Base-by-base conservation (phyloP, 2,113 vertebrate species). In the Neolamprologus cancellatus region DNA sequence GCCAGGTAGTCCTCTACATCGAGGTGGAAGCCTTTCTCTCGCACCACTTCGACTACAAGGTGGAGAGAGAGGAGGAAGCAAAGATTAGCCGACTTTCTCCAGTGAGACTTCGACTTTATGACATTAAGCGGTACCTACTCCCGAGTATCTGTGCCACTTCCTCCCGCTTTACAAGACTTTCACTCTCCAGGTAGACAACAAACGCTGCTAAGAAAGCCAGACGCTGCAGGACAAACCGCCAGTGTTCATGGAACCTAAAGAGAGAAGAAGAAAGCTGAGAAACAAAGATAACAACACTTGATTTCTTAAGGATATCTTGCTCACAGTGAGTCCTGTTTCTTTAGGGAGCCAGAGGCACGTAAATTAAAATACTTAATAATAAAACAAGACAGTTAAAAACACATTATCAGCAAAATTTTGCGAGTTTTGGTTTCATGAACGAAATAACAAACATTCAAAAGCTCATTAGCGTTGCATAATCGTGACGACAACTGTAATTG, bases 1-100 rank as follows among this genome's bases (percentile, higher is more conserved):
- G 98, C 98, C 66, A 99, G 97, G 91, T 99, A 99, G 92, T 99
- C 99, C 94, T 99, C 99, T 23, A 99, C 96, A 87, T 99, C 98
- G 94, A 99, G 94, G 91, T 99, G 99, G 92, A 99, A 99, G 55
- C 99, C 99, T 78, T 97, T 98, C 91, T 99, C 98, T 87, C 98
- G 94, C 86, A 98, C 96, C 64, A 98, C 97, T 94, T 99, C 97
- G 95, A 98, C 98, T 99, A 89, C 11, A 86, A 88, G 28, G 69
- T 13, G 55, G n/a, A 82, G 17, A 83, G 17, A 10, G 39, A 2
- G 54, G 18, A 84, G 30, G 12, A 11, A 10, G 8, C 3, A 30
- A 28, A 20, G 32, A 64, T 83, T 11, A 80, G 17, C 52, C 0
- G 2, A 4, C 11, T 48, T 64, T 34, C 46, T 55, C 25, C 20